A percentile compares a stretch with the other conserved stretches of the same genome.
Evolutionary conservation across 2,113 vertebrate genomes (phyloP).

Genomic region (Myiopsitta monachus): DNA sequence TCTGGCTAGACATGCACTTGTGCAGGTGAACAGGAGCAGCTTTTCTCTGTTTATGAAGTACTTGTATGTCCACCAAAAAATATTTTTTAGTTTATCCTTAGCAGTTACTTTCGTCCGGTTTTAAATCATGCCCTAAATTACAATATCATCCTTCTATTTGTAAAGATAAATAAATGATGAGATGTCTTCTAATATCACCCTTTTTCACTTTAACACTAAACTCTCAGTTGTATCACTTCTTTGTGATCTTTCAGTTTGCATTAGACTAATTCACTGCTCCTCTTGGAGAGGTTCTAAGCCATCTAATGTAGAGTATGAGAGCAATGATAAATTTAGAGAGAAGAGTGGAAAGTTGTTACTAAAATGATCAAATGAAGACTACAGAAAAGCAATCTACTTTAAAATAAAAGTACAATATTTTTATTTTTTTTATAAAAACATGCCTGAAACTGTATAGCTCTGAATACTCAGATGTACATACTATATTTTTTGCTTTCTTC

Average conservation of each 20-base stretch:
- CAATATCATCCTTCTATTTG: neutral
- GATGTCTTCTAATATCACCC: neutral
- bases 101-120: neutral
- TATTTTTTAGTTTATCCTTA: neutral
- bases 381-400: neutral
- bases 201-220: neutral
- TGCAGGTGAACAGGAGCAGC: neutral
- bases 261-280: neutral
- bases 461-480: neutral
- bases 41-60: neutral
- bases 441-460: neutral
- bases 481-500: neutral
- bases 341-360: neutral
- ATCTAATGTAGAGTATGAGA: neutral
- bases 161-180: neutral
- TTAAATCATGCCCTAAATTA: neutral
- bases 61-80: neutral
- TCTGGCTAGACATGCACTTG: accelerated
- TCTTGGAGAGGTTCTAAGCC: neutral
- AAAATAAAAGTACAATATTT: neutral
- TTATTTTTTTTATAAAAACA: neutral
- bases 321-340: neutral
- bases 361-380: neutral
- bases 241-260: neutral
- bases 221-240: neutral